Percentiles rank a stretch among this genome's conserved stretches.
Conservation (phyloP, 2,113 vertebrate genomes). For the Cromileptes altivelis region DNA sequence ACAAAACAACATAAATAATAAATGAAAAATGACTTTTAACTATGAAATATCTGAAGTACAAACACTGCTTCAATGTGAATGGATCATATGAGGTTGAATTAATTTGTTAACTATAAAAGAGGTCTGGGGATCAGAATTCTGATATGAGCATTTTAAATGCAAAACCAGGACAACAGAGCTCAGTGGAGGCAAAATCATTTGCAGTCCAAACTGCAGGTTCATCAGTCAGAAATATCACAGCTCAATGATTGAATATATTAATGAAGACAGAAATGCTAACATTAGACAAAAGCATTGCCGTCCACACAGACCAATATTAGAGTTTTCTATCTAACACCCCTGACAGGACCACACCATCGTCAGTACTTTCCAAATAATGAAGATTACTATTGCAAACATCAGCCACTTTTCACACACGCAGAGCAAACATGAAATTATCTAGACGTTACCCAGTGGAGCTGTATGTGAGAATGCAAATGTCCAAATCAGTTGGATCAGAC, state of each 20-base stretch:
- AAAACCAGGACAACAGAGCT: background rate
- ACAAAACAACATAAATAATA: slow-evolving; percentile 66
- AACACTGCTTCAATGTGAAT: slow-evolving; percentile 13
- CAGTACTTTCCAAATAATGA: background rate
- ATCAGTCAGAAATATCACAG: background rate
- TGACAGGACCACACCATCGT: background rate
- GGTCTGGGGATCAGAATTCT: background rate
- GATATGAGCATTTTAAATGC: background rate
- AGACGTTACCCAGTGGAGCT: no score
- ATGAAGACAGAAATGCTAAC: background rate
- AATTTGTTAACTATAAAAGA: slow-evolving; percentile 4
- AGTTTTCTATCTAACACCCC: background rate
- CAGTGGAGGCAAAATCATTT: background rate
- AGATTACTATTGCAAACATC: background rate
- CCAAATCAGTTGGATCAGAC: no score
- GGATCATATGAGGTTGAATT: slow-evolving; percentile 19
- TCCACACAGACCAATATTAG: background rate
- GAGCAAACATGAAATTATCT: no score
- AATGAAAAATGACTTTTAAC: slow-evolving; percentile 47
- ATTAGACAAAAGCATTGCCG: background rate
- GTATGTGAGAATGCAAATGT: no score
- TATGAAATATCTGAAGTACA: slow-evolving; percentile 26
- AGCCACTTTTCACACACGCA: background rate
- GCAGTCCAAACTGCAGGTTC: background rate
- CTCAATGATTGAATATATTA: background rate